Base-by-base conservation (phyloP, 2,113 vertebrate species). In the Leptobrachium leishanense region DNA sequence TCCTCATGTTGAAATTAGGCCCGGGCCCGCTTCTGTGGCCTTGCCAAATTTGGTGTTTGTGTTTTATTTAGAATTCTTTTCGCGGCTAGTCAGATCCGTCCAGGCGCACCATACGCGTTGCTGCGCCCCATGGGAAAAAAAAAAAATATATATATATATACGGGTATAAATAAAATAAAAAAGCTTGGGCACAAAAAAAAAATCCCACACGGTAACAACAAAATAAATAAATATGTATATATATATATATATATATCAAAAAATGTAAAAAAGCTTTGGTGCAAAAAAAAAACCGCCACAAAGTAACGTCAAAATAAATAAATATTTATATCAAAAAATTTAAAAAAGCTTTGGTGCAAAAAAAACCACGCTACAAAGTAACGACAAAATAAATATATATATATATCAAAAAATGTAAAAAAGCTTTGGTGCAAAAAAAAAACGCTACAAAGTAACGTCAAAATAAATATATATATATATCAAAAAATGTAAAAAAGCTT, bases 51-150 rank as follows among this genome's bases (percentile, higher is more conserved):
- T 92, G 90, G 92, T 93, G 93, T 93, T 94, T 93, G 92, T 94
- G 92, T 94, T 94, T 93, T 94, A 93, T 94, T 93, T 93, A 92
- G 92, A 92, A 93, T 93, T 94, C 92, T 93, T 91, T 93, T 94
- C 93, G 92, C 93, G 91, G 93, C 92, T 92, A 94, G 93, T 92
- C 92, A 91, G 89, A 89, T 89, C 91, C 89, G 87, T 92, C 89
- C 91, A 91, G 91, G 90, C 92, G 84, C 90, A 92, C 55, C 90
- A 94, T 87, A 92, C 90, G 91, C 92, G 85, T 90, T 90, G 89
- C 87, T 91, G 92, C 90, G 86, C 90, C 92, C 92, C 90, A 85
- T 79, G 88, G 92, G 93, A 91, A 91, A 93, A 94, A 94, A 92
- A 93, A 93, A 92, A 92, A 91, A 93, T 89, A 90, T 92, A 91